Evolutionary conservation across 2,113 vertebrate genomes (phyloP).

Genomic region (Epinephelus lanceolatus): DNA sequence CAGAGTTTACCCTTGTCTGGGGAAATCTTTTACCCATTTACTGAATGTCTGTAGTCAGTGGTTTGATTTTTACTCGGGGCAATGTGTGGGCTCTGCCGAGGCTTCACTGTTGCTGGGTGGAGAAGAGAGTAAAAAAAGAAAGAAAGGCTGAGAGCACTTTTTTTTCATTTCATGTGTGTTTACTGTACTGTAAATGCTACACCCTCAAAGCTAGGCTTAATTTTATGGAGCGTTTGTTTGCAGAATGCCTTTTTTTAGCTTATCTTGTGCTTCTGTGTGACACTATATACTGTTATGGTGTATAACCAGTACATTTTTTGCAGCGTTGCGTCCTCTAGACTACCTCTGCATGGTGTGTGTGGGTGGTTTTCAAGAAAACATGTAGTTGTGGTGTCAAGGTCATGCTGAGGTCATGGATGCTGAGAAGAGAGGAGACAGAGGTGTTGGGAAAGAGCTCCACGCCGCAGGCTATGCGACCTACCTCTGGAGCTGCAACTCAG

Average conservation of each 20-base stretch:
- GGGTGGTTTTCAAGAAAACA: constrained; percentile 55
- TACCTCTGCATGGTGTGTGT: constrained; percentile 16
- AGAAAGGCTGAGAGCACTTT: constrained; percentile 33
- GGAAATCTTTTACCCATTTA: constrained; percentile 65
- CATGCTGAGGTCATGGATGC: constrained; percentile 59
- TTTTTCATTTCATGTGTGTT: constrained; percentile 45
- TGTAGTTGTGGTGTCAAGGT: constrained; percentile 61
- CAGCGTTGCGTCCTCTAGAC: constrained; percentile 10
- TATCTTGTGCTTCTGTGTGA: background rate
- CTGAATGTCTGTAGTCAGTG: constrained; percentile 67
- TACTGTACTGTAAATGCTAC: constrained; percentile 50
- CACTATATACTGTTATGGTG: background rate
- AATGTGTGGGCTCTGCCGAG: constrained; percentile 58
- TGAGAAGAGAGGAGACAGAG: constrained; percentile 61
- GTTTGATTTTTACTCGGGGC: constrained; percentile 59
- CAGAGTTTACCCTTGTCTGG: constrained; percentile 67
- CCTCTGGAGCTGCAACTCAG: constrained; percentile 56
- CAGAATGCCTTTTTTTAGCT: constrained; percentile 23
- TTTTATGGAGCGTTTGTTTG: constrained; percentile 43
- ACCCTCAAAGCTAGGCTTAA: constrained; percentile 40
- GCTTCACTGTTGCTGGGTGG: constrained; percentile 59
- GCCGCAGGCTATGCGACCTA: constrained; percentile 55
- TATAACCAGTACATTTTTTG: constrained; percentile 11
- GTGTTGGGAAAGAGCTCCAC: constrained; percentile 65
- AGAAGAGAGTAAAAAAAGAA: constrained; percentile 43